A percentile compares a stretch with the other conserved stretches of the same genome.
These are phyloP conservation scores for Plemyria rubiginata DNA, from an alignment of 2,888 invertebrate species.

Conservation along the genomic window DNA sequence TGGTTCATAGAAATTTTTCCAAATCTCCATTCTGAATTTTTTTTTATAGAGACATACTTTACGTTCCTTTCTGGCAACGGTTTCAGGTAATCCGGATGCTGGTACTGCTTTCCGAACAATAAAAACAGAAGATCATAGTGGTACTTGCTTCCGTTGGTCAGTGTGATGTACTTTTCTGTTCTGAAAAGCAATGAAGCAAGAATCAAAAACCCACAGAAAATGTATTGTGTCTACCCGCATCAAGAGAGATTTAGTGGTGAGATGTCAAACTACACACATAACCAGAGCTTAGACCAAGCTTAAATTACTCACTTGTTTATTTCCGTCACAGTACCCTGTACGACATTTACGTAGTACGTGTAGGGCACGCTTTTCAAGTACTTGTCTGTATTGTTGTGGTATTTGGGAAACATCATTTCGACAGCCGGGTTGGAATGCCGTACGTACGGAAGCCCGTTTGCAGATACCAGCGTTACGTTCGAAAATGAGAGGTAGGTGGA, in stretches of 20 bases:
- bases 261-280: too few species aligned
- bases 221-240: too few species aligned
- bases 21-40: too few species aligned
- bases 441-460: constrained; percentile 80
- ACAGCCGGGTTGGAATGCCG: constrained; percentile 57
- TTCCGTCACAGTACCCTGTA: constrained; percentile 82
- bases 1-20: too few species aligned
- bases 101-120: constrained; percentile 84
- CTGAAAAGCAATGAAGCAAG: constrained; percentile 56
- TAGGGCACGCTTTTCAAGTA: constrained; percentile 85
- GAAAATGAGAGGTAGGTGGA: constrained; percentile 85
- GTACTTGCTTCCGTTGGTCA: constrained; percentile 68
- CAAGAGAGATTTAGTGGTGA: too few species aligned
- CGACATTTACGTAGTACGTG: constrained; percentile 87
- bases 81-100: constrained; percentile 74
- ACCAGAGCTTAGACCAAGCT: too few species aligned
- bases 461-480: constrained; percentile 88
- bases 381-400: constrained; percentile 72
- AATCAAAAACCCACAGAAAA: background rate
- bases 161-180: constrained; percentile 79
- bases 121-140: constrained; percentile 84
- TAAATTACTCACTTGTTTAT: constrained; percentile 54
- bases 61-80: constrained; percentile 48
- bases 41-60: constrained; percentile 45
- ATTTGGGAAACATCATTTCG: constrained; percentile 79